These are phyloP conservation scores for Prunella himalayana DNA, from an alignment of 2,113 vertebrate species.

Conservation along the genomic window DNA sequence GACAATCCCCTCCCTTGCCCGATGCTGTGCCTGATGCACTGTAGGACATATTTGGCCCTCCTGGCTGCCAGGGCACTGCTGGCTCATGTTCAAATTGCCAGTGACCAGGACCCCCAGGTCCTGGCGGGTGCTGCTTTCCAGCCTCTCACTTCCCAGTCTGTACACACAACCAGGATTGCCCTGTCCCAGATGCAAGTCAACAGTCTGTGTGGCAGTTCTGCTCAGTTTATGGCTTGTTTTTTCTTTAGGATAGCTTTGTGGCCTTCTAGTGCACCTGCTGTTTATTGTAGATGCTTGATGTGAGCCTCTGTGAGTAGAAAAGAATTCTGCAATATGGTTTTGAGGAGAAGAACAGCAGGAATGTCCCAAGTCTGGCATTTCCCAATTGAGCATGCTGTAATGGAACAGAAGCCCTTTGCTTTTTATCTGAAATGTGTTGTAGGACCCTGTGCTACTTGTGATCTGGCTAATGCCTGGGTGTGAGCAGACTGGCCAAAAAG, in stretches of 20 bases:
- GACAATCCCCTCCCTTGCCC: neutral
- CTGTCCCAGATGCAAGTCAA: neutral
- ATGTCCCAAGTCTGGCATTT: neutral
- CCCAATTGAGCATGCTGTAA: neutral
- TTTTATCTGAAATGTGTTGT: neutral
- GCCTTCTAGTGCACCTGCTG: neutral
- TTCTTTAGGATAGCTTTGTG: neutral
- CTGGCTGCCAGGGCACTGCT: neutral
- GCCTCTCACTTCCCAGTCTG: neutral
- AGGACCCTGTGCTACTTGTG: neutral
- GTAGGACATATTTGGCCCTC: fast-evolving
- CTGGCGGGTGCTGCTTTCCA: fast-evolving
- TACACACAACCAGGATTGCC: neutral
- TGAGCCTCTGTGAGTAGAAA: neutral
- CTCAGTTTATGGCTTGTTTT: neutral
- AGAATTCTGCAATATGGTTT: neutral
- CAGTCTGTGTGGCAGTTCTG: neutral
- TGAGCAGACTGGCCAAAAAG: neutral
- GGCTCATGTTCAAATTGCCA: neutral
- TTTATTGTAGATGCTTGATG: neutral
- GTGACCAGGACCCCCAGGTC: fast-evolving
- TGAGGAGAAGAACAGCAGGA: neutral
- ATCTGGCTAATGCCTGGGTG: neutral
- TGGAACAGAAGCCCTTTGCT: neutral
- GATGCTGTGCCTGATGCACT: neutral